phyloP scores from a whole-genome alignment of 1,140 invertebrate species.

The Papilio machaon region DNA sequence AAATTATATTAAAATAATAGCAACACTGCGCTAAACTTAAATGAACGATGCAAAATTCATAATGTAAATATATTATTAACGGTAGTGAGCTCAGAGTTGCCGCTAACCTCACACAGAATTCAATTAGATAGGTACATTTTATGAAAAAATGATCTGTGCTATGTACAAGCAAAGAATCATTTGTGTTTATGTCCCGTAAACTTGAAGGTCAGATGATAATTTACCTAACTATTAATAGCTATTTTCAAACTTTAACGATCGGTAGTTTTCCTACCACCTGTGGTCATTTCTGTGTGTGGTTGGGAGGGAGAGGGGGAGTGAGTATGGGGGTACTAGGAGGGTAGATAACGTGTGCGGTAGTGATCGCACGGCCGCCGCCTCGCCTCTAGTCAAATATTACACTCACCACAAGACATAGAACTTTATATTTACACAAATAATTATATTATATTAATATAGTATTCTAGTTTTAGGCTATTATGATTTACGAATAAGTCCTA shows the following conservation, averaged over 20 bases:
- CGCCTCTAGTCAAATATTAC: constrained; percentile 82
- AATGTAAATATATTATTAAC: constrained; percentile 19
- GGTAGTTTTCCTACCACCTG: background rate
- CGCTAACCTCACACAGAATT: constrained; percentile 35
- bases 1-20: constrained; percentile 28
- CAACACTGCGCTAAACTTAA: constrained; percentile 16
- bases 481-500: constrained; percentile 74
- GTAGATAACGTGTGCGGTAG: constrained; percentile 44
- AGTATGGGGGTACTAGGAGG: constrained; percentile 26
- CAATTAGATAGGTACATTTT: constrained; percentile 20
- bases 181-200: background rate
- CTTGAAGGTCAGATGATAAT: background rate
- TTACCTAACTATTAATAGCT: background rate
- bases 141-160: background rate
- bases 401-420: constrained; percentile 80
- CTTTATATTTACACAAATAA: constrained; percentile 83
- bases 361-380: constrained; percentile 55
- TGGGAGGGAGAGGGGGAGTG: background rate
- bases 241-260: background rate
- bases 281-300: constrained; percentile 44
- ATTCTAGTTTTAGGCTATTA: constrained; percentile 82
- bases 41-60: constrained; percentile 21
- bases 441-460: constrained; percentile 81
- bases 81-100: constrained; percentile 39
- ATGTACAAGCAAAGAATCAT: background rate